Conservation (phyloP, 2,113 vertebrate species). For the Catharus bicknelli region DNA sequence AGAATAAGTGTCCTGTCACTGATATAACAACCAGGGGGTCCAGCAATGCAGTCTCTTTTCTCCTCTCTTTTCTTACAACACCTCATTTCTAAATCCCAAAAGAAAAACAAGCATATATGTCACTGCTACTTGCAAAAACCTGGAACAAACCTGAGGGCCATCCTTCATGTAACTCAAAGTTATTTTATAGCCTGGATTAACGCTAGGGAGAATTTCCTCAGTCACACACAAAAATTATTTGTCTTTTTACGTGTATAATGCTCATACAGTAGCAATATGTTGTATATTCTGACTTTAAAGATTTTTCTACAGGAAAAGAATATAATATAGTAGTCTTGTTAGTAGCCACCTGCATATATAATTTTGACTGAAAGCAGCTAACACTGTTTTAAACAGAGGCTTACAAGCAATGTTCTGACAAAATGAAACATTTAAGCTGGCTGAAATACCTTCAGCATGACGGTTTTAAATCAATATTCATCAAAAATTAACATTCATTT, state of each 20-base stretch:
- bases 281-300: not conserved
- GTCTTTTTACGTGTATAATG: not conserved
- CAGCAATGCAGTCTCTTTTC: not conserved
- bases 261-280: not conserved
- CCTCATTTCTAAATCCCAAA: not conserved
- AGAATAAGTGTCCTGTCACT: not conserved
- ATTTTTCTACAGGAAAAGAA: not conserved
- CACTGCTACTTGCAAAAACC: not conserved
- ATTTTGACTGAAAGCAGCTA: not conserved
- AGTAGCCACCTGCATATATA: not conserved
- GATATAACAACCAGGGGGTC: not conserved
- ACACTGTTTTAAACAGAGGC: not conserved
- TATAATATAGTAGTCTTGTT: not conserved
- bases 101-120: too few relatives aligned
- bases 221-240: not conserved
- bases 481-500: not conserved
- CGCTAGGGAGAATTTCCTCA: not conserved
- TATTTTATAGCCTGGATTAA: not conserved
- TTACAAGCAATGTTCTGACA: not conserved
- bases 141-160: not conserved
- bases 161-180: not conserved
- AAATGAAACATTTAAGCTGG: not conserved
- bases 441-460: not conserved
- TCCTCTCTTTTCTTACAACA: not conserved
- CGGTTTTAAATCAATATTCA: not conserved